Conservation (phyloP, 1,140 invertebrate genomes). For the Formica exsecta region DNA sequence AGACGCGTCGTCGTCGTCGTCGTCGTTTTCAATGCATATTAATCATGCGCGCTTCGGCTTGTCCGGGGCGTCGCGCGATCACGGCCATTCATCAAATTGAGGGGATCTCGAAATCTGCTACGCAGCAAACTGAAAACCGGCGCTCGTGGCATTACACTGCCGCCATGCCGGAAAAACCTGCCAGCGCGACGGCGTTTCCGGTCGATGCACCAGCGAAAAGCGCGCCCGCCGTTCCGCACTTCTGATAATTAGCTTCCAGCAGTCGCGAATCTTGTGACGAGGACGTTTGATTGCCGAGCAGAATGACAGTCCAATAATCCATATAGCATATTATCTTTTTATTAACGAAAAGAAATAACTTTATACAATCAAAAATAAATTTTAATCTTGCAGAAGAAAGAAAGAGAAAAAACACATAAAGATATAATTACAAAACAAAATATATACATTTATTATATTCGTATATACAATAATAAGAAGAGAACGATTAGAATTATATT, state of each 20-base stretch:
- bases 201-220: slow-evolving; percentile 57
- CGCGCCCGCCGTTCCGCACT: slow-evolving; percentile 4
- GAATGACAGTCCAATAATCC: neutral
- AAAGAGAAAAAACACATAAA: neutral
- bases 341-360: neutral
- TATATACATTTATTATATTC: neutral
- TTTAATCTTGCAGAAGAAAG: neutral
- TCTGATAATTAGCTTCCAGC: slow-evolving; percentile 53
- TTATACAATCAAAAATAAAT: neutral
- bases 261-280: slow-evolving; percentile 10
- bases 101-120: slow-evolving; percentile 78
- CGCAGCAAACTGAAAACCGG: slow-evolving; percentile 74
- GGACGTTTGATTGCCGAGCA: neutral
- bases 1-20: neutral
- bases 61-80: slow-evolving; percentile 63
- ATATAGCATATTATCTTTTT: neutral
- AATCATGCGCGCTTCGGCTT: slow-evolving; percentile 70
- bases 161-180: slow-evolving; percentile 51
- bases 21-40: slow-evolving; percentile 80
- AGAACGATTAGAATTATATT: neutral
- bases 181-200: slow-evolving; percentile 51
- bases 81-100: slow-evolving; percentile 79
- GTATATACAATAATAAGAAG: neutral
- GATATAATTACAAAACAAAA: neutral
- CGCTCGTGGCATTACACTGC: slow-evolving; percentile 36